Conservation (phyloP, 2,113 vertebrate genomes). For the Butastur rufipennis region DNA sequence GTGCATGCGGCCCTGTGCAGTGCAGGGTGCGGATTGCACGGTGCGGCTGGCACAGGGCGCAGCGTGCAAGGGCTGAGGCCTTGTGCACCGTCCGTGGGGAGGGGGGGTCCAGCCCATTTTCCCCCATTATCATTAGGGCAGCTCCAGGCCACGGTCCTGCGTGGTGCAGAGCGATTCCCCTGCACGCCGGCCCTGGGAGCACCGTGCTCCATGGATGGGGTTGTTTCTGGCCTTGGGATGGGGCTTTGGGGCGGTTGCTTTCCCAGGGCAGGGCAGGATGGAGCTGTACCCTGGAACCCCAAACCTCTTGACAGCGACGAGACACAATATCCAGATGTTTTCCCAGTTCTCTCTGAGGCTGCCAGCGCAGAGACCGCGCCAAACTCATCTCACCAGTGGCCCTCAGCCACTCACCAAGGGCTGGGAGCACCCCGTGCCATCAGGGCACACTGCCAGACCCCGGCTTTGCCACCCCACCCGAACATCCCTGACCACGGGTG, state of each 20-base stretch:
- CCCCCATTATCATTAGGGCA: background rate
- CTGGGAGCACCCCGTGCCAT: background rate
- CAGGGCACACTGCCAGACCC: background rate
- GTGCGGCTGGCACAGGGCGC: background rate
- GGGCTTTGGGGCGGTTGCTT: background rate
- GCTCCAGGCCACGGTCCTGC: background rate
- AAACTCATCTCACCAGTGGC: background rate
- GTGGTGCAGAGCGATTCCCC: too few relatives aligned
- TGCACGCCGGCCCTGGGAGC: background rate
- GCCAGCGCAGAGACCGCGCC: background rate
- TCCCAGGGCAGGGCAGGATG: background rate
- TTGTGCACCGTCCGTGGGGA: rapidly evolving
- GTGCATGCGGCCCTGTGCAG: too few relatives aligned
- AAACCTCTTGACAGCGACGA: rapidly evolving
- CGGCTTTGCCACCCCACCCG: background rate
- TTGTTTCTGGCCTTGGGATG: too few relatives aligned
- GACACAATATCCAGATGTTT: rapidly evolving
- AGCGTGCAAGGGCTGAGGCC: background rate
- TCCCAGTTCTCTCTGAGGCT: background rate
- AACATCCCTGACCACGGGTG: rapidly evolving
- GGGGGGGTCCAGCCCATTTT: too few relatives aligned
- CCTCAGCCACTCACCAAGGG: rapidly evolving
- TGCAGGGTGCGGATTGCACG: background rate
- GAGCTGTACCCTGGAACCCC: background rate
- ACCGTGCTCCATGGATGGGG: too few relatives aligned